These are phyloP conservation scores for Paratrypauchen microcephalus DNA, from an alignment of 2,797 vertebrate species.

Conservation along the genomic window DNA sequence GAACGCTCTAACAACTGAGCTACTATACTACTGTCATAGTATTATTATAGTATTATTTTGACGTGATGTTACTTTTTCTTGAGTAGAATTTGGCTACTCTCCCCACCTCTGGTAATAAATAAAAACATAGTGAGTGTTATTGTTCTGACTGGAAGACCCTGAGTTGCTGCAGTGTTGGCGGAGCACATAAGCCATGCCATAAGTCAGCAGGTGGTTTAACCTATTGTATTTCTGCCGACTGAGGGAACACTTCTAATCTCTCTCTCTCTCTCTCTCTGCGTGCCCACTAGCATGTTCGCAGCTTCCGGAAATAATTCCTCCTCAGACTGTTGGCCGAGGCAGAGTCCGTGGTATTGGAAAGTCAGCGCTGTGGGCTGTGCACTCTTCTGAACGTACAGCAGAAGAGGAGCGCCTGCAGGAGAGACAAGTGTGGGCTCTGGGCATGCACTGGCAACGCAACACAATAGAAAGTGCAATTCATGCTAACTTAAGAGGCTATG, in stretches of 20 bases:
- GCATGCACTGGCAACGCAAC: conserved; percentile 22
- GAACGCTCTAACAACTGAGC: too few relatives aligned
- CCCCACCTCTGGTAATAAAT: neutral
- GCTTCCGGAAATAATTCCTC: conserved; percentile 71
- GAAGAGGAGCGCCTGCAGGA: conserved; percentile 44
- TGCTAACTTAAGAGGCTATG: neutral
- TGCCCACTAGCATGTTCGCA: conserved; percentile 46
- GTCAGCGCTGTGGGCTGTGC: conserved; percentile 48
- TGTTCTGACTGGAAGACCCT: conserved; percentile 52
- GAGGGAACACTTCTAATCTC: conserved; percentile 62
- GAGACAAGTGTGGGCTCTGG: conserved; percentile 27
- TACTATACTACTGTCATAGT: too few relatives aligned
- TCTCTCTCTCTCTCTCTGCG: conserved; percentile 45
- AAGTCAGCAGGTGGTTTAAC: conserved; percentile 68
- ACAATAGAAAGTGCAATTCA: conserved; percentile 1
- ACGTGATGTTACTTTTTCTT: too few relatives aligned
- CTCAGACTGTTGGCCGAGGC: conserved; percentile 67
- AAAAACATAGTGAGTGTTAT: neutral
- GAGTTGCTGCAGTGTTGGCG: conserved; percentile 47
- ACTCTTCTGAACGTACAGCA: conserved; percentile 56
- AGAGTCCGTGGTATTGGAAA: conserved; percentile 74
- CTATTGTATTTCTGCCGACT: conserved; percentile 60
- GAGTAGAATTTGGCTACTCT: too few relatives aligned
- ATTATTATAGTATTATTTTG: too few relatives aligned
- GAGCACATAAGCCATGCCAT: conserved; percentile 46